Conservation (phyloP, 2,797 vertebrate genomes). For the Phrynocephalus forsythii region DNA sequence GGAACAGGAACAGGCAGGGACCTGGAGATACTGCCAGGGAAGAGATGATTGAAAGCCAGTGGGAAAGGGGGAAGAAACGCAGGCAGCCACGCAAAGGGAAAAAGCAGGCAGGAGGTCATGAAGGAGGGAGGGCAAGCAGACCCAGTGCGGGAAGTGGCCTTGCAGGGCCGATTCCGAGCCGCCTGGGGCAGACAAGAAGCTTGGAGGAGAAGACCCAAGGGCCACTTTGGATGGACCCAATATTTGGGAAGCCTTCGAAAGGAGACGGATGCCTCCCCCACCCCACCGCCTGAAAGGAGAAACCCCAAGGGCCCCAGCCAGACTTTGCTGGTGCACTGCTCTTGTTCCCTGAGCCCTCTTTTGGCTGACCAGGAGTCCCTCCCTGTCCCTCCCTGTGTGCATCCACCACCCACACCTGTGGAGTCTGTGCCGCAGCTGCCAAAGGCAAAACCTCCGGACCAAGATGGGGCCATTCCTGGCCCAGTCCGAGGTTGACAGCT, state of each 20-base stretch:
- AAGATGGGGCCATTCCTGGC: too few species aligned
- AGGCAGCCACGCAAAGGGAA: constrained; percentile 48
- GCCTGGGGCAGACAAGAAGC: fast-evolving
- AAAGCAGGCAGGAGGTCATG: constrained; percentile 67
- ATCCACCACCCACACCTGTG: too few species aligned
- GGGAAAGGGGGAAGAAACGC: background rate
- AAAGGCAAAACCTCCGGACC: too few species aligned
- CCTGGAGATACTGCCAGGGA: background rate
- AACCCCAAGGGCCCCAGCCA: background rate
- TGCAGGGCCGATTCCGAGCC: constrained; percentile 56
- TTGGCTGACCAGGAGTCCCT: too few species aligned
- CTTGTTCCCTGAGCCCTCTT: background rate
- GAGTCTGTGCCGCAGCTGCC: too few species aligned
- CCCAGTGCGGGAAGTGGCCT: background rate
- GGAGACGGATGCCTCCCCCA: background rate
- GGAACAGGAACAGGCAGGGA: constrained; percentile 27
- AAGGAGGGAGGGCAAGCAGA: background rate
- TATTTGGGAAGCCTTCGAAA: background rate
- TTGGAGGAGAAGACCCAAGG: constrained; percentile 35
- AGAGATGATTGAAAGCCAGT: constrained; percentile 48
- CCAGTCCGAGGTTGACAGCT: too few species aligned
- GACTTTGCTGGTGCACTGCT: too few species aligned
- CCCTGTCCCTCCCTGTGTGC: too few species aligned
- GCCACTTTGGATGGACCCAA: background rate
- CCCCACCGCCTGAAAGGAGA: background rate